Evolutionary conservation across 2,113 vertebrate species (phyloP), one percentile per base, ranked within the genome.

Genomic region (Centropus bengalensis): DNA sequence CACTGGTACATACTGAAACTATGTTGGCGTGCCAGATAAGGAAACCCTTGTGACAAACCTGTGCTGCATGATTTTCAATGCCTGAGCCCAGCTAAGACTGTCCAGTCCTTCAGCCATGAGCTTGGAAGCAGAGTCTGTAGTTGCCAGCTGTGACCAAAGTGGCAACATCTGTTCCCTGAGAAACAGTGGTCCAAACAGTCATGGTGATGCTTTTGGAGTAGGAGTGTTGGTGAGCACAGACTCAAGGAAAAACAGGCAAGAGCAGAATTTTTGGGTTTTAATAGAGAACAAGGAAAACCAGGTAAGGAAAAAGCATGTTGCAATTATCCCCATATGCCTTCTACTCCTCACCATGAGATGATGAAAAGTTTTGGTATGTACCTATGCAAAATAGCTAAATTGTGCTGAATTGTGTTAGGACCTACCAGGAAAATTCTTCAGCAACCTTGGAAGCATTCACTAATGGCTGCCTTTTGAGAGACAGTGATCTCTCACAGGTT

Each of bases 51-150:
- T 45, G 32, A 18, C 0, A 3, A 56, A 77, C 22, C 6, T 52
- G 5, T 40, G 32, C 28, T 32, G 15, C 26, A 21, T 26, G 13
- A 67, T 73, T 62, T 20, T 58, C 42, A 32, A 47, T 86, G 16
- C 8, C 8, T 63, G 19, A 82, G 8, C 18, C 17, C 21, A 55
- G 4, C 9, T 42, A 8, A 77, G n/a, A 44, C 8, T 36, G 24
- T 66, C 15, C 22, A 54, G 19, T 44, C 27, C 22, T 54, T 0
- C 2, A 58, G n/a, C 1, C 0, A 4, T 15, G 40, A 45, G 17
- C 8, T 76, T 62, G 36, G 59, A 82, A 70, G 30, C 9, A 62
- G 54, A 18, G 10, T 51, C 18, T 40, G 42, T 28, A 73, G 42
- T 27, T 76, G 21, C 27, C 64, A 77, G 7, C 17, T 71, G 12